Percentiles rank a stretch among this genome's conserved stretches.
These are phyloP conservation scores for Eospalax fontanierii DNA, from an alignment of 2,797 vertebrate genomes.

Conservation along the genomic window DNA sequence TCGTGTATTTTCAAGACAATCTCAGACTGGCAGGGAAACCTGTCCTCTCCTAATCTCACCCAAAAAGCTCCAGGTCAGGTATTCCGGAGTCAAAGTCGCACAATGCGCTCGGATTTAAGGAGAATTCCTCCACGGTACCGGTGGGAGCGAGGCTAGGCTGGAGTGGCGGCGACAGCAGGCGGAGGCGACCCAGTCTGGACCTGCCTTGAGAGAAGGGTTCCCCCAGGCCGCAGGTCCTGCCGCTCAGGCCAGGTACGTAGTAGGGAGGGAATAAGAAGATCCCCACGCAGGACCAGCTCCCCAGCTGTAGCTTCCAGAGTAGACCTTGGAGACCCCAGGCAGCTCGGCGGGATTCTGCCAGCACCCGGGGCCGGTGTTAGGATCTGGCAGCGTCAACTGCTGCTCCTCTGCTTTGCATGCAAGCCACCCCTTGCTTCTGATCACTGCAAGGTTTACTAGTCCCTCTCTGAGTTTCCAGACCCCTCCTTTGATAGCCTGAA, in stretches of 20 bases:
- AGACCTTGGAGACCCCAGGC: not conserved
- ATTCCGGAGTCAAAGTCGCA: not conserved
- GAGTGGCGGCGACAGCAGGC: not conserved
- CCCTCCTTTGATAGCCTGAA: not conserved
- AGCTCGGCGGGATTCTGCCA: not conserved
- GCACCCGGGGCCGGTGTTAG: not conserved
- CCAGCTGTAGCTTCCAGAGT: not conserved
- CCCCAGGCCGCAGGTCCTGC: not conserved
- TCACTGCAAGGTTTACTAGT: not conserved
- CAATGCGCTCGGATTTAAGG: not conserved
- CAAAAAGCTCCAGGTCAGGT: constrained; percentile 25
- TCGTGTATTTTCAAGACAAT: not conserved
- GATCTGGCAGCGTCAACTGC: not conserved
- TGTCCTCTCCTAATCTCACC: constrained; percentile 28
- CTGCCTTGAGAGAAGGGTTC: not conserved
- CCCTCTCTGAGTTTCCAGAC: not conserved
- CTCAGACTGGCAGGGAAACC: not conserved
- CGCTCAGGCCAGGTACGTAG: constrained; percentile 64
- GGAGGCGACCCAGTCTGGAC: not conserved
- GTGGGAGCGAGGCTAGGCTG: not conserved
- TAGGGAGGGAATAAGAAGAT: not conserved
- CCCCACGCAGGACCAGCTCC: not conserved
- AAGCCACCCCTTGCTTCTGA: not conserved
- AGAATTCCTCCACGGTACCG: not conserved
- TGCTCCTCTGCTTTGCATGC: not conserved